phyloP scores from a whole-genome alignment of 1,140 invertebrate species.

The Delia radicum region DNA sequence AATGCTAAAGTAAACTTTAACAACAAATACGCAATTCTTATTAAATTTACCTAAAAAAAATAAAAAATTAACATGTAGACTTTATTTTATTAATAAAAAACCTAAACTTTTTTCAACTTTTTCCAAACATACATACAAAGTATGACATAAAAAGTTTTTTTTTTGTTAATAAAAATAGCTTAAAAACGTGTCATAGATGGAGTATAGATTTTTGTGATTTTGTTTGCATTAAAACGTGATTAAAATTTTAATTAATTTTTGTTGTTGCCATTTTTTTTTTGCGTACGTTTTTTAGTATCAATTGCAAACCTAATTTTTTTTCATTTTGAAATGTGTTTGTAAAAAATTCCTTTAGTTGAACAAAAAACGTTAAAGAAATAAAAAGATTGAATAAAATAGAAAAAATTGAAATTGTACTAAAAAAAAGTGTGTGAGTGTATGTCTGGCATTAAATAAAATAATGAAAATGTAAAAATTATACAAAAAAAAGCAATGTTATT shows the following conservation, averaged over 20 bases:
- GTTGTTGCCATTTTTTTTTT: no score
- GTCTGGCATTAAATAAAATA: neutral
- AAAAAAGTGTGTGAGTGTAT: neutral
- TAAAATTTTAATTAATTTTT: constrained; percentile 10
- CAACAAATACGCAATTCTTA: no score
- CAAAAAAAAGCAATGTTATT: neutral
- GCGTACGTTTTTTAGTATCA: neutral
- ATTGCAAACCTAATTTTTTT: neutral
- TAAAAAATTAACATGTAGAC: no score
- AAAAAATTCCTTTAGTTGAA: neutral
- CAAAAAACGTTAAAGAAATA: no score
- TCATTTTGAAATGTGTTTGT: neutral
- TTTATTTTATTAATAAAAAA: no score
- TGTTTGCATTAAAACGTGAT: constrained; percentile 16
- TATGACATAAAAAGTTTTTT: no score
- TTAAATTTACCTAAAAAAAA: no score
- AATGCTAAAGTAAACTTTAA: no score
- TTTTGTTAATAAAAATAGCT: neutral
- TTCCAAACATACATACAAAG: no score
- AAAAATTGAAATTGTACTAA: neutral
- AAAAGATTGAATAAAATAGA: no score
- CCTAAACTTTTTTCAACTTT: no score
- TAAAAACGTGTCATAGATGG: neutral
- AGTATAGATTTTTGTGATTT: neutral
- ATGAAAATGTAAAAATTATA: neutral